Base-by-base conservation (phyloP, 2,113 vertebrate species). In the Craseonycteris thonglongyai region DNA sequence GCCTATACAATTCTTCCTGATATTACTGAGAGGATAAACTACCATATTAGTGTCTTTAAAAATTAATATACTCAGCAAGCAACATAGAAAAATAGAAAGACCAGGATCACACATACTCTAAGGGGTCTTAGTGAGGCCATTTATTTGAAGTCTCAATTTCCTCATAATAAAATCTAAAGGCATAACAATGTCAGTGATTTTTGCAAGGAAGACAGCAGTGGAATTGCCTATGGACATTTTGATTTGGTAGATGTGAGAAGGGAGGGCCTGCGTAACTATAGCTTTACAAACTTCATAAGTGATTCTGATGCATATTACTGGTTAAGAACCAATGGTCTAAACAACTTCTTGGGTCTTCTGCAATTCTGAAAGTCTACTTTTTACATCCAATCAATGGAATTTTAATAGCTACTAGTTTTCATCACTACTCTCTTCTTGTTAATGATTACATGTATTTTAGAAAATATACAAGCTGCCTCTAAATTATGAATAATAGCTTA, bases 381-480 rank as follows among this genome's bases (percentile, higher is more conserved):
- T 93, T 90, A 92, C 0, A 80, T 88, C 71, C 42, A 95, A 78
- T 76, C 35, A 78, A 59, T 84, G 76, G 66, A 92, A 93, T 80
- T 78, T 81, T 75, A 88, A 81, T 79, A 89, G 54, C 51, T 75
- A 26, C 63, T 61, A 54, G 33, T 10, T 97, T 90, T 95, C 74
- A 87, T 84, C 42, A 92, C 92, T 95, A 68, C 19, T 85, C 35
- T 87, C 24, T 75, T 90, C 40, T 91, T 94, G 30, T 87, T 84
- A 91, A 93, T 91, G 69, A 88, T 59, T 82, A 97, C 95, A 54
- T 68, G 30, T 88, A 95, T 93, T 96, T 97, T 95, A 94, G 35
- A 40, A 95, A 95, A 75, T 38, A 56, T 22, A 74, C 15, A 75
- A 68, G 24, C n/a, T 65, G 12, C 18, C 33, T 94, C 74, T 95